phyloP scores from a whole-genome alignment of 2,888 invertebrate genomes.

The Micropterix aruncella region DNA sequence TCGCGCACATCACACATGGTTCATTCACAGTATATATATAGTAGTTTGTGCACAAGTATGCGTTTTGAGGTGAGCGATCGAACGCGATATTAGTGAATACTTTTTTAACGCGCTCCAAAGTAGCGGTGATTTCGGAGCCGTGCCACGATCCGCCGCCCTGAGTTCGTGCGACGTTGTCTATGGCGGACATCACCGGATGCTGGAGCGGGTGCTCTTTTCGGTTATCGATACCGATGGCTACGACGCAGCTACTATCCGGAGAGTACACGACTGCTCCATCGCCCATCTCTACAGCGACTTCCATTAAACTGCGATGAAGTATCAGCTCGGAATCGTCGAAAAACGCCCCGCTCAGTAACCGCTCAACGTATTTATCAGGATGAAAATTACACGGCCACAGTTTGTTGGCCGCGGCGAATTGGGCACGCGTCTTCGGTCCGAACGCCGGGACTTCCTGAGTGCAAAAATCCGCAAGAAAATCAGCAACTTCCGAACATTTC shows the following conservation, averaged over 20 bases:
- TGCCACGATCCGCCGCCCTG: constrained; percentile 70
- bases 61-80: constrained; percentile 19
- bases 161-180: constrained; percentile 71
- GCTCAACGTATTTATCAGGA: constrained; percentile 60
- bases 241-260: constrained; percentile 45
- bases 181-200: constrained; percentile 74
- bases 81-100: constrained; percentile 36
- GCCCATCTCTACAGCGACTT: constrained; percentile 40
- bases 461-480: constrained; percentile 35
- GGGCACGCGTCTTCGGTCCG: constrained; percentile 50
- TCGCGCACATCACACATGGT: constrained; percentile 90
- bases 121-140: constrained; percentile 8
- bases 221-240: constrained; percentile 51
- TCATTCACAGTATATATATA: constrained; percentile 71
- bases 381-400: constrained; percentile 81
- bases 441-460: constrained; percentile 40
- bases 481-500: constrained; percentile 31
- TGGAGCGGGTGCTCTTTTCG: constrained; percentile 51
- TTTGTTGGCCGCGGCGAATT: constrained; percentile 43
- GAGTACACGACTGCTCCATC: constrained; percentile 52
- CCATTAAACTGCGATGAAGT: constrained; percentile 44
- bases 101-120: constrained; percentile 18
- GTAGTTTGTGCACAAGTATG: constrained; percentile 81
- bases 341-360: constrained; percentile 41
- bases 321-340: constrained; percentile 40